Conservation (phyloP, 2,888 invertebrate species). For the Scrobipalpa atriplicella region DNA sequence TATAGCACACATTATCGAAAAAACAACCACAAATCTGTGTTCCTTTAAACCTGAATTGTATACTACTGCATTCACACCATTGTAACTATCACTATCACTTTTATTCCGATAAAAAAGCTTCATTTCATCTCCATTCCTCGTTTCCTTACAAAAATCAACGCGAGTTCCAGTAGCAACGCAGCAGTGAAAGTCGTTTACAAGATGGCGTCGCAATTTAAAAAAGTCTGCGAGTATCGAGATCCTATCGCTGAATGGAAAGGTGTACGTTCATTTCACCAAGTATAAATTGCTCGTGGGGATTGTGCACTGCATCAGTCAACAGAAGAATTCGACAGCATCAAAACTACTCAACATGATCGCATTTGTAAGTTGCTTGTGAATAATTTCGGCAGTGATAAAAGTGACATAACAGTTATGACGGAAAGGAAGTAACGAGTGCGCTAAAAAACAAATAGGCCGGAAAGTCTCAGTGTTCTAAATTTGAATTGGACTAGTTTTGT, state of each 20-base stretch:
- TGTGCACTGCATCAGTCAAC: constrained; percentile 68
- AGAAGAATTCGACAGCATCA: constrained; percentile 63
- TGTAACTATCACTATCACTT: constrained; percentile 34
- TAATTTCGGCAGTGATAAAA: constrained; percentile 5
- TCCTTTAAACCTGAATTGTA: constrained; percentile 48
- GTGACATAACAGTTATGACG: constrained; percentile 32
- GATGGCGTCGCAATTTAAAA: constrained; percentile 24
- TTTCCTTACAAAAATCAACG: background rate
- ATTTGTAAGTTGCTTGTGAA: constrained; percentile 67
- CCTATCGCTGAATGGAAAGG: constrained; percentile 80
- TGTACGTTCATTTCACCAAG: constrained; percentile 72
- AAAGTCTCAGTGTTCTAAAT: constrained; percentile 30
- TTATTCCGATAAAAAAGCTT: constrained; percentile 20
- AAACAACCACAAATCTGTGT: constrained; percentile 49
- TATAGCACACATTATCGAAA: constrained; percentile 52
- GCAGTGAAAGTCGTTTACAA: constrained; percentile 3
- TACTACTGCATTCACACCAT: constrained; percentile 50
- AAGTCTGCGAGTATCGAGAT: constrained; percentile 46
- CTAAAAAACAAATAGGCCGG: constrained; percentile 28
- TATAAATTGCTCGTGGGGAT: constrained; percentile 73
- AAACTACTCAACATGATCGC: constrained; percentile 78
- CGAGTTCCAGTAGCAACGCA: constrained; percentile 15
- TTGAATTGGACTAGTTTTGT: constrained; percentile 24
- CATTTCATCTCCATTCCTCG: constrained; percentile 43
- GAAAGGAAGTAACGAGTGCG: constrained; percentile 23